Evolutionary conservation across 2,113 vertebrate genomes (phyloP).

Genomic region (Oncorhynchus gorbuscha): DNA sequence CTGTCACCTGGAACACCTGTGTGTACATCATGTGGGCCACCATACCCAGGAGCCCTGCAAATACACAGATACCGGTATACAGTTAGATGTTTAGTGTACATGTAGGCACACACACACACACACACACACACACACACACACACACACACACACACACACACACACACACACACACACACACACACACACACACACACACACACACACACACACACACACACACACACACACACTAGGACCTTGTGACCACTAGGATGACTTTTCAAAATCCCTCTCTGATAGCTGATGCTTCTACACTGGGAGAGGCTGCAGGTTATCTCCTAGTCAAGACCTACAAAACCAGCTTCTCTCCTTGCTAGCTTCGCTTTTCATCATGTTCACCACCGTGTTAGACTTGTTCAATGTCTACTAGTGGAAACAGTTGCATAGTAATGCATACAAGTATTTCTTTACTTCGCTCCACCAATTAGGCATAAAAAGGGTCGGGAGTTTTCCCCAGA

Average conservation of each 20-base stretch:
- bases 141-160: too few relatives aligned
- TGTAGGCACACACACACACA: background rate
- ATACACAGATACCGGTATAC: background rate
- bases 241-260: background rate
- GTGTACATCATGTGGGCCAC: constrained; percentile 92
- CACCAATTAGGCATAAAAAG: too few relatives aligned
- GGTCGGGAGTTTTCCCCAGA: too few relatives aligned
- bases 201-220: too few relatives aligned
- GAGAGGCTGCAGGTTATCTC: background rate
- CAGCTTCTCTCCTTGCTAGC: background rate
- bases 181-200: too few relatives aligned
- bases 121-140: background rate
- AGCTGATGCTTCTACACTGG: background rate
- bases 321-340: background rate
- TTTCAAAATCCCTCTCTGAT: background rate
- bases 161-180: too few relatives aligned
- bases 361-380: background rate
- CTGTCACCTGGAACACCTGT: constrained; percentile 89
- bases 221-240: background rate
- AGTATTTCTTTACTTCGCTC: too few relatives aligned
- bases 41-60: constrained; percentile 88
- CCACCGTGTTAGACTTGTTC: background rate
- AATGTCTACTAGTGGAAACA: too few relatives aligned
- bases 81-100: background rate
- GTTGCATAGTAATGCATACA: too few relatives aligned